Evolutionary conservation across 2,888 invertebrate species (phyloP), one percentile per base, ranked within the genome.

Genomic region (Agrilus mali): DNA sequence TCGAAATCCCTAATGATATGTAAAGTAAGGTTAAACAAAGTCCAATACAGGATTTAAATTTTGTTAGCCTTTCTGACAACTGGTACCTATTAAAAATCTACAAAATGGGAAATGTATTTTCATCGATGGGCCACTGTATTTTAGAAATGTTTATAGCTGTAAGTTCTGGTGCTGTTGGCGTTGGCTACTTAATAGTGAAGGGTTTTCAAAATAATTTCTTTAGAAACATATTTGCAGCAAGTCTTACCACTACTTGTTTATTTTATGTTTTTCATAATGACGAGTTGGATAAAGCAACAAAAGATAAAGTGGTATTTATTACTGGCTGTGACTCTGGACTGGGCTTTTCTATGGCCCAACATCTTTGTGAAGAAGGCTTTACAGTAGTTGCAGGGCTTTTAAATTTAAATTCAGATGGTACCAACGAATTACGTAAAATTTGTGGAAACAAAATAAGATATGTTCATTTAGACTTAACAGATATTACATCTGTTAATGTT

Each of bases 261-360:
- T 31, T 56, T 2, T 67, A 60, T 44, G 54, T 55, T 2, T 55
- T 56, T 22, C 49, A 53, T 14, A 43, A 50, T 17, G 49, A 53
- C 16, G 51, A 58, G 42, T 50, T 50, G 16, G 36, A 50, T 2
- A 41, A 44, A 41, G 53, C 63, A 0, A 51, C 53, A 14, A 51
- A 51, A 33, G 55, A 61, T 35, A 61, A 64, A 48, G 72, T 82
- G 3, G 69, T 82, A 33, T 71, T 86, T 14, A 79, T 90, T 51
- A 86, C 86, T 7, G 90, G 90, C 35, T 90, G 90, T 60, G 89
- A 90, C 65, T 83, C 86, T 44, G 90, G 90, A 3, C 71, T 90
- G 13, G 90, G 90, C 43, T 86, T 77, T 66, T 78, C 80, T 2
- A 61, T 83, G 38, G 82, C 83, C 1, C 70, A 78, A 16, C 72